These are phyloP conservation scores for Alitta virens DNA, from an alignment of 2,888 invertebrate species.

Conservation along the genomic window DNA sequence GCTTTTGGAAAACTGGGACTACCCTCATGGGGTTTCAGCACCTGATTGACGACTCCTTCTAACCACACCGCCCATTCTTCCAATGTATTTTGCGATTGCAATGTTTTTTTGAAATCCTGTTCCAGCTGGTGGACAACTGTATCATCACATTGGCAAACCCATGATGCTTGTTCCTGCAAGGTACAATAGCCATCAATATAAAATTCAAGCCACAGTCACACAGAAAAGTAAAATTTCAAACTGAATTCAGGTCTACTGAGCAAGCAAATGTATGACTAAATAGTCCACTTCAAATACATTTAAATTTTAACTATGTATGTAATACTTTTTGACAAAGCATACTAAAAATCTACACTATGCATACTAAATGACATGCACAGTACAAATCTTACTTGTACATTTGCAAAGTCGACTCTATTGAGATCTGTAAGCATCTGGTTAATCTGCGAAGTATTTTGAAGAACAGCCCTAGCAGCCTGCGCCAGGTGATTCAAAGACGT, in stretches of 20 bases:
- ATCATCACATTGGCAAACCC: slow-evolving; percentile 95
- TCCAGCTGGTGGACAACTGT: slow-evolving; percentile 81
- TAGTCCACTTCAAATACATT: too few relatives aligned
- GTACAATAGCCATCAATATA: too few relatives aligned
- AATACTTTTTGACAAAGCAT: background rate
- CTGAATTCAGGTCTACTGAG: too few relatives aligned
- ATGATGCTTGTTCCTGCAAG: slow-evolving; percentile 77
- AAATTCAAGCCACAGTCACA: too few relatives aligned
- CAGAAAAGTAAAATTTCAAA: too few relatives aligned
- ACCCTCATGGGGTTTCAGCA: slow-evolving; percentile 84
- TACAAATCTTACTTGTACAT: slow-evolving; percentile 69
- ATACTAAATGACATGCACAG: too few relatives aligned
- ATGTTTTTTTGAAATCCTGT: slow-evolving; percentile 73
- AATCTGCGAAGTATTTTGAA: slow-evolving; percentile 92
- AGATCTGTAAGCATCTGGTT: slow-evolving; percentile 94
- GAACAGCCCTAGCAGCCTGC: slow-evolving; percentile 89
- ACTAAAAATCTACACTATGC: background rate
- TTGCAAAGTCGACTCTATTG: slow-evolving; percentile 95
- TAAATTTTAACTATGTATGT: background rate
- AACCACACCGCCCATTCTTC: slow-evolving; percentile 99
- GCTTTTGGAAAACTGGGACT: slow-evolving; percentile 54
- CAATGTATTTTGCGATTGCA: slow-evolving; percentile 79
- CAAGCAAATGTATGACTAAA: too few relatives aligned
- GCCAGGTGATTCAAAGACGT: slow-evolving; percentile 97
- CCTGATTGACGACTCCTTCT: slow-evolving; percentile 85